Conservation (phyloP, 2,797 vertebrate species). For the Phrynocephalus vlangalii region DNA sequence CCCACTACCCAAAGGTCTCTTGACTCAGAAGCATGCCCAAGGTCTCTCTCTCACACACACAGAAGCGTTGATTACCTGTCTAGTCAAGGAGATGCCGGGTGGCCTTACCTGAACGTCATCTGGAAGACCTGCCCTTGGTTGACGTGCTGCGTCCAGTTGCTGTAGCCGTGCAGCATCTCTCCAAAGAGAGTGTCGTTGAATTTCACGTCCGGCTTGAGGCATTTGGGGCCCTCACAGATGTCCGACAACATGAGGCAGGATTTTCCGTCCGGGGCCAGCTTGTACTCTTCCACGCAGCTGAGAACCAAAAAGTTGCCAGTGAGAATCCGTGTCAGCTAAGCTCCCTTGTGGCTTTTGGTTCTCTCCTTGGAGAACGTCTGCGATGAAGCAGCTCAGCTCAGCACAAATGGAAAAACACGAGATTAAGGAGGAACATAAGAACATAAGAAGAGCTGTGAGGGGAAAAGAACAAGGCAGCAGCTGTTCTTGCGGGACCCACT, state of each 20-base stretch:
- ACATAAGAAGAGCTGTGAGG: too few species aligned
- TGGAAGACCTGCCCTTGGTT: constrained; percentile 97
- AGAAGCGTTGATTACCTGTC: too few species aligned
- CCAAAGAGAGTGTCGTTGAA: constrained; percentile 97
- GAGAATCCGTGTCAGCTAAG: neutral
- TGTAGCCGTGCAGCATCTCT: constrained; percentile 97
- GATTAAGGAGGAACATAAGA: too few species aligned
- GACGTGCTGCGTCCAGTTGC: constrained; percentile 94
- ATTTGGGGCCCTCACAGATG: constrained; percentile 92
- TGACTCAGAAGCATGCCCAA: too few species aligned
- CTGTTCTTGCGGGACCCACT: too few species aligned
- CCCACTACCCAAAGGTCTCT: too few species aligned
- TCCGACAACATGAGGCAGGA: constrained; percentile 93
- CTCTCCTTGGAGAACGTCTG: too few species aligned
- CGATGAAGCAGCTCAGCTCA: too few species aligned
- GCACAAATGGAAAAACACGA: too few species aligned
- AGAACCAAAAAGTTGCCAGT: constrained; percentile 5
- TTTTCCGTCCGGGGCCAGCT: constrained; percentile 90
- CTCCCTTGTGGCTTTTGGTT: too few species aligned
- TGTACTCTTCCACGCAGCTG: constrained; percentile 98
- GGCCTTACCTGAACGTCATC: constrained; percentile 94
- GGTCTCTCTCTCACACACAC: neutral
- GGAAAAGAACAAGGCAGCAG: too few species aligned
- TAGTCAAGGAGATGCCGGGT: rapidly evolving
- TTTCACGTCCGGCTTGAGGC: constrained; percentile 86